These are phyloP conservation scores for Glyptemys insculpta DNA, from an alignment of 2,797 vertebrate genomes.

Conservation along the genomic window DNA sequence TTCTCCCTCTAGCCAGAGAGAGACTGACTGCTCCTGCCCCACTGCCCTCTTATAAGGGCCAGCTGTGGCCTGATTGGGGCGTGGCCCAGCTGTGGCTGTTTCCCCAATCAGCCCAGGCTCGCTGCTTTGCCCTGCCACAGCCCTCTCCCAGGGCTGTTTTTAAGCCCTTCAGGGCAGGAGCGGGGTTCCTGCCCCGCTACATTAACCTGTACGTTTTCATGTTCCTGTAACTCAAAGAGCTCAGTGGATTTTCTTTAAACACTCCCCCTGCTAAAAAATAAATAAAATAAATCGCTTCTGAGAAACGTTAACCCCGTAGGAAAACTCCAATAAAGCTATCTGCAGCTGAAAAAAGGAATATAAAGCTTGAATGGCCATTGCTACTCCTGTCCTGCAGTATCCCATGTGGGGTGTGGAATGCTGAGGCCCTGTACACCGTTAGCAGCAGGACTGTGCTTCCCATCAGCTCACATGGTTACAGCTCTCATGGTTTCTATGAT, in stretches of 20 bases:
- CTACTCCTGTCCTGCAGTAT: background rate
- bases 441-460: background rate
- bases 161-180: no score
- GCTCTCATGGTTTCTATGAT: background rate
- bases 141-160: no score
- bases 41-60: no score
- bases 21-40: no score
- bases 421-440: background rate
- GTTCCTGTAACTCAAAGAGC: background rate
- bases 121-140: no score
- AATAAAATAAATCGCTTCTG: background rate
- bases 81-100: no score
- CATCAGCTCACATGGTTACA: background rate
- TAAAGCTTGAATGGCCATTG: background rate
- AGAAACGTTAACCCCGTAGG: background rate
- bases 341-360: background rate
- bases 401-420: background rate
- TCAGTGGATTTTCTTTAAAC: accelerated
- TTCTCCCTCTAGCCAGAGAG: no score
- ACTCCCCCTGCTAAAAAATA: background rate
- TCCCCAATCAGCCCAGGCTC: no score
- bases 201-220: background rate
- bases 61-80: no score
- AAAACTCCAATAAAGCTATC: background rate
- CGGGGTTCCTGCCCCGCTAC: no score